A percentile compares a stretch with the other conserved stretches of the same genome.
phyloP scores from a whole-genome alignment of 2,888 invertebrate species.

The Agriopis aurantiaria region DNA sequence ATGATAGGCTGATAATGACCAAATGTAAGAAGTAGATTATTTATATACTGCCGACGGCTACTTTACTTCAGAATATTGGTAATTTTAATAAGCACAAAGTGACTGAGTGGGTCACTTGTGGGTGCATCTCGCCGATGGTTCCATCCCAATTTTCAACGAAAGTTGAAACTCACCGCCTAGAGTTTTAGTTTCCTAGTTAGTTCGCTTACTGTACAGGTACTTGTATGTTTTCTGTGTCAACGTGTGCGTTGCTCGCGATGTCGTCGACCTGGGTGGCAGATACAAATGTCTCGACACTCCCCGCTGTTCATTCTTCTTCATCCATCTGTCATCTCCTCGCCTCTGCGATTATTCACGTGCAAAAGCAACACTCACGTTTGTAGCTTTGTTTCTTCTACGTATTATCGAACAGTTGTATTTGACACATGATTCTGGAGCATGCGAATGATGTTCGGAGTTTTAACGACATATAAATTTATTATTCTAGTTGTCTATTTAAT shows the following conservation, averaged over 20 bases:
- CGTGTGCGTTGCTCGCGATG: conserved; percentile 37
- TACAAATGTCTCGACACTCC: conserved; percentile 44
- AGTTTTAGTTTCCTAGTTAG: conserved; percentile 1
- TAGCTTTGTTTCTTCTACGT: conserved; percentile 12
- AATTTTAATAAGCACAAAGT: no score
- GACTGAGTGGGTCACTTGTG: no score
- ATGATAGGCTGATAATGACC: no score
- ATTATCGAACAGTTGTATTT: not conserved
- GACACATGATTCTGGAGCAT: not conserved
- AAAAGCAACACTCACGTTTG: conserved; percentile 26
- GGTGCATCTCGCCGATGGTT: not conserved
- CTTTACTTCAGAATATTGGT: no score
- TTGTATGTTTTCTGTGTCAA: conserved; percentile 11
- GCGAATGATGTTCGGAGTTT: not conserved
- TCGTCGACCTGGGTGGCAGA: conserved; percentile 51
- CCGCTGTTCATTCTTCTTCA: conserved; percentile 37
- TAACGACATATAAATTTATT: not conserved
- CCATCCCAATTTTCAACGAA: not conserved
- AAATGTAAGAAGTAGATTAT: no score
- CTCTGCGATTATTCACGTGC: conserved; percentile 25
- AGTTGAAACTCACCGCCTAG: not conserved
- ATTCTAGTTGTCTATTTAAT: no score
- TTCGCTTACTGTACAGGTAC: conserved; percentile 4
- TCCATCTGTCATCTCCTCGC: conserved; percentile 49
- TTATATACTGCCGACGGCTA: no score